Evolutionary conservation across 2,797 vertebrate species (phyloP).

Genomic region (Artibeus lituratus): DNA sequence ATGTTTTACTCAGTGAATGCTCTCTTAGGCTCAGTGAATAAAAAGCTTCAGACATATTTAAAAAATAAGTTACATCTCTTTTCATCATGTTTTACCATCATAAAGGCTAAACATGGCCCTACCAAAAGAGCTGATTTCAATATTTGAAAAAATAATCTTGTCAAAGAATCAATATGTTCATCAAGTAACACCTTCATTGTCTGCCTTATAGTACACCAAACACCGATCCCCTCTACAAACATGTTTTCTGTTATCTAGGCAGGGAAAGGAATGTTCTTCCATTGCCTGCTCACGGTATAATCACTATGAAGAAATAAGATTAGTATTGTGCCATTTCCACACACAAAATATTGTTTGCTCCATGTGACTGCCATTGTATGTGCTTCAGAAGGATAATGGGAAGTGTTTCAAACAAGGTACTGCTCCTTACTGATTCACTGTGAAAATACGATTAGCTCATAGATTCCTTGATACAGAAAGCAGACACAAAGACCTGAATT

Average conservation of each 20-base stretch:
- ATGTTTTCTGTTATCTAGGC: constrained; percentile 22
- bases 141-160: neutral
- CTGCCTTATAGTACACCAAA: neutral
- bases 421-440: neutral
- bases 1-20: neutral
- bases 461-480: neutral
- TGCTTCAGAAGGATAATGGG: constrained; percentile 15
- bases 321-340: neutral
- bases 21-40: neutral
- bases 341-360: neutral
- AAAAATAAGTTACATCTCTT: neutral
- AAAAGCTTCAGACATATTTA: neutral
- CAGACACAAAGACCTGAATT: neutral
- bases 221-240: neutral
- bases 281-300: neutral
- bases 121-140: neutral
- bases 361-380: neutral
- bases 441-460: neutral
- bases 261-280: constrained; percentile 19
- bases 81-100: neutral
- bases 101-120: neutral
- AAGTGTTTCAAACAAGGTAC: neutral
- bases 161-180: constrained; percentile 49
- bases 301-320: neutral
- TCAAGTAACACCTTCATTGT: neutral